These are phyloP conservation scores for Zophobas atratus DNA, from an alignment of 1,140 invertebrate species.

Conservation along the genomic window DNA sequence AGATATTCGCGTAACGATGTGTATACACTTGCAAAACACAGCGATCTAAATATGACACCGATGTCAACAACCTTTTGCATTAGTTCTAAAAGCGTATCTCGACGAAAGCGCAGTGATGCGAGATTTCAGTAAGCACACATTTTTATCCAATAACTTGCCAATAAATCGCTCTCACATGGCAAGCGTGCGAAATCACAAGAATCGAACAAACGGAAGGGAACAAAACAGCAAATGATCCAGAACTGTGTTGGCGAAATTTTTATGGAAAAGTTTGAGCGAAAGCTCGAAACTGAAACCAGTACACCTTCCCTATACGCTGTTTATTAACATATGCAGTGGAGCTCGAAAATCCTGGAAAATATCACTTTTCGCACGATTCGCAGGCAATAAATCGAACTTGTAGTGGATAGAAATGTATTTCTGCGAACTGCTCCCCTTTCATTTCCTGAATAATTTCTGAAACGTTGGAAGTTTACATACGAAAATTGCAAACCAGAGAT, in stretches of 20 bases:
- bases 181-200: slow-evolving; percentile 1
- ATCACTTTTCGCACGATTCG: slow-evolving; percentile 10
- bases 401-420: slow-evolving; percentile 1
- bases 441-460: slow-evolving; percentile 15
- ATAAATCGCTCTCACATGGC: slow-evolving; percentile 2
- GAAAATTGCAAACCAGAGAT: slow-evolving; percentile 7
- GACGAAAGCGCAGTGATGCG: neutral
- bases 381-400: slow-evolving; percentile 21
- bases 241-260: neutral
- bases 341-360: neutral
- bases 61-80: slow-evolving; percentile 8
- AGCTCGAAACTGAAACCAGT: neutral
- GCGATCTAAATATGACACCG: neutral
- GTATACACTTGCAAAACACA: neutral
- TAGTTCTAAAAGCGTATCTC: slow-evolving; percentile 4
- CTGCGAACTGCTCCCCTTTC: slow-evolving; percentile 15
- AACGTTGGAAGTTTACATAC: slow-evolving; percentile 2
- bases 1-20: neutral
- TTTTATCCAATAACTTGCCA: slow-evolving; percentile 5
- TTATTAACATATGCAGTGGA: neutral
- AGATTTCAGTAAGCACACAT: neutral
- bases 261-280: neutral
- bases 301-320: neutral
- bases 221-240: neutral
- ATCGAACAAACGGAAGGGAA: neutral